phyloP scores from a whole-genome alignment of 2,797 vertebrate species.

The Sparus aurata region DNA sequence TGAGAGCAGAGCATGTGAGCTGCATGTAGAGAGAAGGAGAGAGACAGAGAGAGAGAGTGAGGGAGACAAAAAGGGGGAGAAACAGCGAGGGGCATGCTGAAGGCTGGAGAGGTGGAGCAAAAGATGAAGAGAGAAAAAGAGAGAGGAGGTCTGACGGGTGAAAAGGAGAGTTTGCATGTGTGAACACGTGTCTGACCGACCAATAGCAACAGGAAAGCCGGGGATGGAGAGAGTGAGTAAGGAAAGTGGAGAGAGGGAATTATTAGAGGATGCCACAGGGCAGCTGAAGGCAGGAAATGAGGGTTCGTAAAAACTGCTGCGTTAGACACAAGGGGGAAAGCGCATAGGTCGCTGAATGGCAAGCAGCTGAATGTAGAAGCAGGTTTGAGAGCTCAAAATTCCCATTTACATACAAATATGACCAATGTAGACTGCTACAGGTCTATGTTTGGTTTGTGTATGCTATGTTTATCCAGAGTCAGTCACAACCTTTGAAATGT shows the following conservation, averaged over 20 bases:
- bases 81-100: slow-evolving; percentile 27
- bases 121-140: slow-evolving; percentile 40
- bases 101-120: slow-evolving; percentile 42
- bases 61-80: not conserved
- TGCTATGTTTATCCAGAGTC: not conserved
- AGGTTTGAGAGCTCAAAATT: slow-evolving; percentile 15
- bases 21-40: slow-evolving; percentile 58
- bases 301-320: slow-evolving; percentile 61
- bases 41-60: not conserved
- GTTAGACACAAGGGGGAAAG: slow-evolving; percentile 36
- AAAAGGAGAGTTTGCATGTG: slow-evolving; percentile 46
- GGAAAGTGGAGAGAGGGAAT: slow-evolving; percentile 56
- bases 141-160: slow-evolving; percentile 22
- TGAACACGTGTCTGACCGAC: slow-evolving; percentile 28
- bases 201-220: slow-evolving; percentile 42
- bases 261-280: slow-evolving; percentile 58
- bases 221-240: slow-evolving; percentile 55
- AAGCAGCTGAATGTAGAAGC: slow-evolving; percentile 15
- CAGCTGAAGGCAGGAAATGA: slow-evolving; percentile 67
- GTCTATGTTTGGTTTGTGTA: not conserved
- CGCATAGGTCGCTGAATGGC: slow-evolving; percentile 26
- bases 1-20: slow-evolving; percentile 60
- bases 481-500: slow-evolving; percentile 21
- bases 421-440: not conserved
- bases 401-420: not conserved